These are phyloP conservation scores for Oscheius sp. DNA, from an alignment of 2,888 invertebrate genomes.

Conservation along the genomic window DNA sequence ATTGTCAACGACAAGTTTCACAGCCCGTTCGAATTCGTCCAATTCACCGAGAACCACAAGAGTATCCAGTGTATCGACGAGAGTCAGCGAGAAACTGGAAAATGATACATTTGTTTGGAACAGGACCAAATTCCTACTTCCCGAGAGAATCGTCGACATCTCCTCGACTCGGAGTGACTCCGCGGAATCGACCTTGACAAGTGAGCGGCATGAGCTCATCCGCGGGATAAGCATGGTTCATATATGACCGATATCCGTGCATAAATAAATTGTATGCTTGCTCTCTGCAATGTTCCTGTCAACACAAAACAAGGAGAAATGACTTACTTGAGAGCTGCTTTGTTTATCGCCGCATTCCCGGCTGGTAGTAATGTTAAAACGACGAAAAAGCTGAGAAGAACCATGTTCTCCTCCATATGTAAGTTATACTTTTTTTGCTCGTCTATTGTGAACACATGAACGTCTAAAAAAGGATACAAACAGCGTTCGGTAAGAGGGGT, in stretches of 20 bases:
- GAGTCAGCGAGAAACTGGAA: slow-evolving; percentile 90
- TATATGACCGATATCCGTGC: slow-evolving; percentile 93
- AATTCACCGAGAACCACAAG: slow-evolving; percentile 89
- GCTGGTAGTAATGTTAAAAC: slow-evolving; percentile 1
- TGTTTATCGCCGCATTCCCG: slow-evolving; percentile 27
- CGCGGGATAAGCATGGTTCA: slow-evolving; percentile 94
- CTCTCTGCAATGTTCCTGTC: slow-evolving; percentile 47
- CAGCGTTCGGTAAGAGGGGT: not conserved
- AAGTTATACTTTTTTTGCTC: not conserved
- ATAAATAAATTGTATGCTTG: slow-evolving; percentile 93
- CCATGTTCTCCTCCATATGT: slow-evolving; percentile 12
- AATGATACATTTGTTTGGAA: slow-evolving; percentile 5
- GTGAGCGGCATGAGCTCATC: slow-evolving; percentile 97
- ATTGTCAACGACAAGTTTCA: slow-evolving; percentile 86
- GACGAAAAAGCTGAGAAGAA: not conserved
- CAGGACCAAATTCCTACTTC: slow-evolving; percentile 82
- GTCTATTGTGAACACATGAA: not conserved
- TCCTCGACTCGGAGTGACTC: slow-evolving; percentile 89
- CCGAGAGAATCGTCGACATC: slow-evolving; percentile 96
- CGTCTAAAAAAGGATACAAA: slow-evolving; percentile 1
- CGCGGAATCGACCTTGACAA: slow-evolving; percentile 90
- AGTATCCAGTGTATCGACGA: slow-evolving; percentile 93
- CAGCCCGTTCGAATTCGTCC: slow-evolving; percentile 91
- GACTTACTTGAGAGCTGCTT: slow-evolving; percentile 35
- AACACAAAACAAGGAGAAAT: not conserved